Conservation (phyloP, 1,140 invertebrate genomes). For the Stegodyphus dumicola region DNA sequence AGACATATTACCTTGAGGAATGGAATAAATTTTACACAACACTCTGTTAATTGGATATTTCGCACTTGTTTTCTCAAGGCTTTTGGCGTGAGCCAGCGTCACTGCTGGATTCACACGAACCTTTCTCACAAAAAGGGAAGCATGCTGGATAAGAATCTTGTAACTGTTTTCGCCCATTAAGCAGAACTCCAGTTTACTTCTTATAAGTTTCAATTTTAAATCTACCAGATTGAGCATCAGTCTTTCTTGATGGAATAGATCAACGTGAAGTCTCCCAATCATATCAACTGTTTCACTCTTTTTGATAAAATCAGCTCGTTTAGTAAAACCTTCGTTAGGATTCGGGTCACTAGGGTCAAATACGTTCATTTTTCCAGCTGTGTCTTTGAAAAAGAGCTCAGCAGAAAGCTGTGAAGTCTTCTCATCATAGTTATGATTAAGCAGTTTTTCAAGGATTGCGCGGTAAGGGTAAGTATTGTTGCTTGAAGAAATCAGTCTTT, state of each 20-base stretch:
- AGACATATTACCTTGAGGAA: constrained; percentile 5
- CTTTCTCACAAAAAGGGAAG: constrained; percentile 7
- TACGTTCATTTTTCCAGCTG: too few species aligned
- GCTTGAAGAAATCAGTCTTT: not conserved
- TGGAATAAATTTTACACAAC: not conserved
- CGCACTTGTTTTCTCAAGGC: constrained; percentile 1
- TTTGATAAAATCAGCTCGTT: not conserved
- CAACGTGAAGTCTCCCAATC: not conserved
- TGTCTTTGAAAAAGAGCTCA: not conserved
- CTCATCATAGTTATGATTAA: not conserved
- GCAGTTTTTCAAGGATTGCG: not conserved
- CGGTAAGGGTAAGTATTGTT: not conserved
- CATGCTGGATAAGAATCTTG: not conserved
- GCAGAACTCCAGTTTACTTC: constrained; percentile 7
- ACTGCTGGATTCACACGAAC: not conserved
- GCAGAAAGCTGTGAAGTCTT: not conserved
- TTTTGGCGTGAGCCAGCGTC: not conserved
- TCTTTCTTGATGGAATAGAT: not conserved
- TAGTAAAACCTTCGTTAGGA: not conserved
- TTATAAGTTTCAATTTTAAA: not conserved
- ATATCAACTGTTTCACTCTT: not conserved
- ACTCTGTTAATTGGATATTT: constrained; percentile 12
- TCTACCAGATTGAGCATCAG: not conserved
- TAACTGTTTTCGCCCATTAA: not conserved
- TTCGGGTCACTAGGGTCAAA: not conserved